phyloP scores from a whole-genome alignment of 1,140 invertebrate genomes.

The Samia ricini region DNA sequence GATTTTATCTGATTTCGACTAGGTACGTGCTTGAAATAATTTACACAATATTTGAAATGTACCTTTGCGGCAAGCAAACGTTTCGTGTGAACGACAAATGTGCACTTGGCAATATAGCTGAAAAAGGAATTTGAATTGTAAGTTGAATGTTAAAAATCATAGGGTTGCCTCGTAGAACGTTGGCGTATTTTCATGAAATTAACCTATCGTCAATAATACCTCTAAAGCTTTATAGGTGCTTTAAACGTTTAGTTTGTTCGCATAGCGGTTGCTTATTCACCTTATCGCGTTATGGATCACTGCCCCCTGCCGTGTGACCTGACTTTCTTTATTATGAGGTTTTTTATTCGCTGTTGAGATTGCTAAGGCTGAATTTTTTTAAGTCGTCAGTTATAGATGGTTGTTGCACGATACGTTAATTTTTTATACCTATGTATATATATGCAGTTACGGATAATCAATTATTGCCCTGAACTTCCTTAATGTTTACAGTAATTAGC shows the following conservation, averaged over 20 bases:
- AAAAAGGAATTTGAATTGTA: neutral
- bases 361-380: neutral
- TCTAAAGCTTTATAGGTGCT: neutral
- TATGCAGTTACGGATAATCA: neutral
- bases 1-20: conserved; percentile 22
- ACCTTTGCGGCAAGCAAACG: neutral
- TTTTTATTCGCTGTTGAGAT: neutral
- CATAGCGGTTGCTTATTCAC: conserved; percentile 11
- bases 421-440: neutral
- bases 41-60: neutral
- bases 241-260: conserved; percentile 9
- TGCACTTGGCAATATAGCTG: neutral
- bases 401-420: neutral
- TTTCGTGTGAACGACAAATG: neutral
- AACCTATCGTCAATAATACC: neutral
- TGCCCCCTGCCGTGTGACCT: conserved; percentile 23
- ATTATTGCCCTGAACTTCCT: no score
- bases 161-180: neutral
- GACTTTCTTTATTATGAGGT: conserved; percentile 10
- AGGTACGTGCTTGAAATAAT: conserved; percentile 17
- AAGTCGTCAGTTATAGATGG: neutral
- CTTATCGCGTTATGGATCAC: conserved; percentile 44
- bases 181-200: neutral
- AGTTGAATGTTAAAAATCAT: neutral
- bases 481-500: no score